Conservation (phyloP, 2,797 vertebrate species). For the Hypotaenidia philippensis region DNA sequence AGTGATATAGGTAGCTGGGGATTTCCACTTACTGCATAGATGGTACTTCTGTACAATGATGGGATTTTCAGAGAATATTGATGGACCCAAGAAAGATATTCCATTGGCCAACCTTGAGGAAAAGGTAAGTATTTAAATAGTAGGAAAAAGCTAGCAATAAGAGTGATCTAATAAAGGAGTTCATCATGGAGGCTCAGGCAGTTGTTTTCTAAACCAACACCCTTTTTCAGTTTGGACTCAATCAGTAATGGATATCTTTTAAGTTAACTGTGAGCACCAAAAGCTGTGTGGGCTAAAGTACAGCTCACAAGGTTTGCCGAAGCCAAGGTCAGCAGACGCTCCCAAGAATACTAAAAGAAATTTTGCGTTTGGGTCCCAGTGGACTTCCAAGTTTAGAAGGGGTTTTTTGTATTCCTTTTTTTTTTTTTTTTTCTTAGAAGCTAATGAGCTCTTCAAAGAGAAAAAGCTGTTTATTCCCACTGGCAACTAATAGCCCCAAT, state of each 20-base stretch:
- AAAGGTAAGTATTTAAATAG: neutral
- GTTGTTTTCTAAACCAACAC: constrained; percentile 48
- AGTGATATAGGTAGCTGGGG: neutral
- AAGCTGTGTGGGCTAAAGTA: constrained; percentile 57
- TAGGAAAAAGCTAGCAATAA: neutral
- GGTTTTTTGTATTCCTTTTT: neutral
- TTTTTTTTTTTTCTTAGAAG: constrained; percentile 19
- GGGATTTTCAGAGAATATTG: neutral
- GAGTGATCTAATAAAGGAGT: neutral
- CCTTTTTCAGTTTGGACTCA: constrained; percentile 37
- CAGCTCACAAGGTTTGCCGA: constrained; percentile 18
- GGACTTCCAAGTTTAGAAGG: constrained; percentile 28
- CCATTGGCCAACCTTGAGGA: neutral
- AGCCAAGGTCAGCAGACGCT: constrained; percentile 48
- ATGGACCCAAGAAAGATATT: neutral
- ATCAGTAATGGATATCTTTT: neutral
- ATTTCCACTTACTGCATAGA: neutral
- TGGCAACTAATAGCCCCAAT: constrained; percentile 59
- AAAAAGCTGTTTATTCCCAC: constrained; percentile 70
- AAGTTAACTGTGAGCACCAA: constrained; percentile 41
- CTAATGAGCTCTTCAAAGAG: constrained; percentile 58
- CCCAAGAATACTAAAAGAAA: constrained; percentile 35
- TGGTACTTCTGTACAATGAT: neutral
- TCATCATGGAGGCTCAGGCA: neutral
- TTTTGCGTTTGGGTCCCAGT: neutral